Percentiles rank a stretch among this genome's conserved stretches.
phyloP scores from a whole-genome alignment of 2,888 invertebrate species.

The Patella ulyssiponensis region DNA sequence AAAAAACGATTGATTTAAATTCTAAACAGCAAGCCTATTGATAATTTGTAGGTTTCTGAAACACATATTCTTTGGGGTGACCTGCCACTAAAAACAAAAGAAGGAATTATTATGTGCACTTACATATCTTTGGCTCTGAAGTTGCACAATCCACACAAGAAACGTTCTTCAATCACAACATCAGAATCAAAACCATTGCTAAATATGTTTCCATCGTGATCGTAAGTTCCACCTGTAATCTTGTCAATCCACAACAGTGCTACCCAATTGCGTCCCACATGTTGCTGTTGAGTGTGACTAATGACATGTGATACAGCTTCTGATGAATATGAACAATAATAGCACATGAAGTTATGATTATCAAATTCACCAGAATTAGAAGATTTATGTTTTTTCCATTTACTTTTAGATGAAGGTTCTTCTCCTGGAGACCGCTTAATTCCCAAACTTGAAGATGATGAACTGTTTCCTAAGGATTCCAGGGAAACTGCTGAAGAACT shows the following conservation, averaged over 20 bases:
- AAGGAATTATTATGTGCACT: not conserved
- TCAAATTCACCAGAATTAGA: conserved; percentile 1
- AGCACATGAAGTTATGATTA: not conserved
- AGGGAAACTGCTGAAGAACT: no score
- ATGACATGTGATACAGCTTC: not conserved
- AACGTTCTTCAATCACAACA: not conserved
- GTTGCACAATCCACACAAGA: not conserved
- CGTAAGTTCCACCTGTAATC: conserved; percentile 2
- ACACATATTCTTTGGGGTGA: no score
- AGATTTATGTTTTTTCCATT: no score
- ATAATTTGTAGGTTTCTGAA: no score
- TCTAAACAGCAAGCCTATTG: no score
- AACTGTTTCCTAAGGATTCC: no score
- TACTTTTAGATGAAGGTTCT: no score
- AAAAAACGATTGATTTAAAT: no score
- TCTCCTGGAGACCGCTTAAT: no score
- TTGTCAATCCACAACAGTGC: not conserved
- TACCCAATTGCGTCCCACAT: not conserved
- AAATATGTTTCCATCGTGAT: not conserved
- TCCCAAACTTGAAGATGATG: no score
- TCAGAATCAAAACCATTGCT: not conserved
- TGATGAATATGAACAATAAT: not conserved
- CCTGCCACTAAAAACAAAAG: no score
- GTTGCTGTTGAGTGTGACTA: not conserved
- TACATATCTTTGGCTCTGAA: not conserved